A percentile compares a stretch with the other conserved stretches of the same genome.
Conservation (phyloP, 2,113 vertebrate genomes). For the Alectura lathami region DNA sequence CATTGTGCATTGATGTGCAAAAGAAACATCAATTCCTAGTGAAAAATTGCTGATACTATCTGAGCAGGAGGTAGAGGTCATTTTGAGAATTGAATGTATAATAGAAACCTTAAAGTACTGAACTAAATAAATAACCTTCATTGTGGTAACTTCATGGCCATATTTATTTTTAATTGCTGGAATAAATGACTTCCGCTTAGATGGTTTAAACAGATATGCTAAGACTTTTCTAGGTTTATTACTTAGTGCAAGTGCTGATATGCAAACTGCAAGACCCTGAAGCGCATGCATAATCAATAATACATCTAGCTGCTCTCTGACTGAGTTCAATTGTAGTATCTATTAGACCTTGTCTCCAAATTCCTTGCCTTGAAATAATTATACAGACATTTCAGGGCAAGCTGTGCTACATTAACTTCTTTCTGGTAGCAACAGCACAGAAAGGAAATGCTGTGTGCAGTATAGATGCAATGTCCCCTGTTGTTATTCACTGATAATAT, state of each 20-base stretch:
- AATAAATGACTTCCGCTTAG: conserved; percentile 64
- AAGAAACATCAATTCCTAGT: conserved; percentile 53
- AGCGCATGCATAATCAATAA: conserved; percentile 61
- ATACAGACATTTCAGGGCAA: conserved; percentile 40
- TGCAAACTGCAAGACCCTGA: conserved; percentile 43
- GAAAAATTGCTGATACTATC: conserved; percentile 55
- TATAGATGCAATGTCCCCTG: neutral
- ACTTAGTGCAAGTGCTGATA: conserved; percentile 44
- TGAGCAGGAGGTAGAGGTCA: conserved; percentile 44
- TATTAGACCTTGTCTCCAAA: conserved; percentile 47
- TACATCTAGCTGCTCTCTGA: conserved; percentile 33
- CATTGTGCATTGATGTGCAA: conserved; percentile 10
- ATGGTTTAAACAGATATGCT: conserved; percentile 44
- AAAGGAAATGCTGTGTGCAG: neutral
- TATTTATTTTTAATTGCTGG: conserved; percentile 71
- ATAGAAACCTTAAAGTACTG: conserved; percentile 13
- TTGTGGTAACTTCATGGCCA: conserved; percentile 16
- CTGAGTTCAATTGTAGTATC: conserved; percentile 18
- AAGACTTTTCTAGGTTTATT: conserved; percentile 56
- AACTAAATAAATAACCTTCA: conserved; percentile 59
- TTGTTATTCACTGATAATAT: neutral
- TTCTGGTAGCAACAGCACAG: neutral
- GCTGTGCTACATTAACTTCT: conserved; percentile 18
- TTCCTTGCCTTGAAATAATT: conserved; percentile 59
- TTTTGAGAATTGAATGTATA: conserved; percentile 44